A percentile compares a stretch with the other conserved stretches of the same genome.
Evolutionary conservation across 1,140 invertebrate species (phyloP).

Genomic region (Hetaerina americana): DNA sequence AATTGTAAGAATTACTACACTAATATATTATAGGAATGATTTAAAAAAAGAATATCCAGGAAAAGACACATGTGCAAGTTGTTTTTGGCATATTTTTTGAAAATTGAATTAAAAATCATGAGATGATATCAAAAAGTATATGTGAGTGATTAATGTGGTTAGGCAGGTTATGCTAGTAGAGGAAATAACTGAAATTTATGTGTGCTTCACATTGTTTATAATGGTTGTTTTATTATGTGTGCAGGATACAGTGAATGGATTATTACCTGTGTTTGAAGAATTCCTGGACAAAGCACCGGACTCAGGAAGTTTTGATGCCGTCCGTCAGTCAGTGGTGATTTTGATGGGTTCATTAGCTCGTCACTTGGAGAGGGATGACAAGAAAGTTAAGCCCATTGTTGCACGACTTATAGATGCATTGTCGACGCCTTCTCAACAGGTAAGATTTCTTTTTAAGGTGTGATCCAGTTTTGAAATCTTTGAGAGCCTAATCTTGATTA

Average conservation of each 20-base stretch:
- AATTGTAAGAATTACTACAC: too few relatives aligned
- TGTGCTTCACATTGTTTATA: conserved; percentile 2
- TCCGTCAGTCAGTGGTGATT: conserved; percentile 90
- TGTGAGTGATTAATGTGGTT: neutral
- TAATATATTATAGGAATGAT: too few relatives aligned
- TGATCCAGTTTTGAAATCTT: too few relatives aligned
- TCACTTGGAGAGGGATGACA: conserved; percentile 84
- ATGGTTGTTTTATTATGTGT: conserved; percentile 11
- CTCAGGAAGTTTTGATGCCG: conserved; percentile 79
- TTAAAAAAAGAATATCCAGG: too few relatives aligned
- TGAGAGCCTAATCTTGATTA: too few relatives aligned
- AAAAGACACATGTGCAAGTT: too few relatives aligned
- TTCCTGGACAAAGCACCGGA: conserved; percentile 84
- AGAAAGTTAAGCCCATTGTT: conserved; percentile 85
- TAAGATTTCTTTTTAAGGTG: too few relatives aligned
- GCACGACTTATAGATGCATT: conserved; percentile 78
- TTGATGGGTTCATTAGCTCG: conserved; percentile 91
- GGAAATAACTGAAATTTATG: too few relatives aligned
- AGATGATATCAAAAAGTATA: neutral
- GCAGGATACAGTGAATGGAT: conserved; percentile 49
- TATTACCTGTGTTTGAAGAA: conserved; percentile 80
- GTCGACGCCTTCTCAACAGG: conserved; percentile 90
- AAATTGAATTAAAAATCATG: neutral
- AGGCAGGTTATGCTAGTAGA: neutral
- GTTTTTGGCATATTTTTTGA: too few relatives aligned